Evolutionary conservation across 2,113 vertebrate species (phyloP).

Genomic region (Osmerus eperlanus): DNA sequence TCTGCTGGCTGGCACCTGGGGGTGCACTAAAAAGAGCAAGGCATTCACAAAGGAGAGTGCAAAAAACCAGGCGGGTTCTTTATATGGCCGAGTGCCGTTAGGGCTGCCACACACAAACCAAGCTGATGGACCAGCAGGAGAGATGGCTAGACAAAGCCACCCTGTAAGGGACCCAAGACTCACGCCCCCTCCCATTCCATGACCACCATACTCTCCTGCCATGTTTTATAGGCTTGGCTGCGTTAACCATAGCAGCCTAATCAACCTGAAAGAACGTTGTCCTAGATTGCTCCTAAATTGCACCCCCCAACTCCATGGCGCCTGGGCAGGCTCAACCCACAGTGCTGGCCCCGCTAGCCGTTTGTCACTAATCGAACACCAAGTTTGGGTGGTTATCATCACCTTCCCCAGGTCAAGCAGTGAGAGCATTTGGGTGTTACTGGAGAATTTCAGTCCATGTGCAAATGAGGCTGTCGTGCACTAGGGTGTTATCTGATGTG

Average conservation of each 20-base stretch:
- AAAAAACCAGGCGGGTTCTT: constrained; percentile 65
- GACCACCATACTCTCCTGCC: constrained; percentile 49
- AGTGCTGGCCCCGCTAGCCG: constrained; percentile 46
- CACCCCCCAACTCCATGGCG: constrained; percentile 23
- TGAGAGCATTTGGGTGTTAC: background rate
- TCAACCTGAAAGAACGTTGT: constrained; percentile 69
- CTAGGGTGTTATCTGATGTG: background rate
- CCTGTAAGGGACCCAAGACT: constrained; percentile 55
- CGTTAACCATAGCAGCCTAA: constrained; percentile 70
- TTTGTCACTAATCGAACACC: constrained; percentile 58
- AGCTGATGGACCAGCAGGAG: constrained; percentile 70
- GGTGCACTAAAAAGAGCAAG: constrained; percentile 69
- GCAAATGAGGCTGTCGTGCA: background rate
- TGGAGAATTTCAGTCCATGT: background rate
- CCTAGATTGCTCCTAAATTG: constrained; percentile 42
- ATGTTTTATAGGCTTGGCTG: constrained; percentile 70
- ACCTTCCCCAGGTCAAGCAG: constrained; percentile 41
- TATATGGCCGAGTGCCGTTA: constrained; percentile 53
- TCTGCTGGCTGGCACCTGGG: constrained; percentile 64
- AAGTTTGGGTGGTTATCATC: constrained; percentile 41
- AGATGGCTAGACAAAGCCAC: constrained; percentile 63
- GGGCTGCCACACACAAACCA: constrained; percentile 68
- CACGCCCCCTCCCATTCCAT: constrained; percentile 43
- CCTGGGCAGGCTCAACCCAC: constrained; percentile 27
- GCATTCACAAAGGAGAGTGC: constrained; percentile 66